Evolutionary conservation across 2,113 vertebrate species (phyloP).

Genomic region (Antechinus flavipes): DNA sequence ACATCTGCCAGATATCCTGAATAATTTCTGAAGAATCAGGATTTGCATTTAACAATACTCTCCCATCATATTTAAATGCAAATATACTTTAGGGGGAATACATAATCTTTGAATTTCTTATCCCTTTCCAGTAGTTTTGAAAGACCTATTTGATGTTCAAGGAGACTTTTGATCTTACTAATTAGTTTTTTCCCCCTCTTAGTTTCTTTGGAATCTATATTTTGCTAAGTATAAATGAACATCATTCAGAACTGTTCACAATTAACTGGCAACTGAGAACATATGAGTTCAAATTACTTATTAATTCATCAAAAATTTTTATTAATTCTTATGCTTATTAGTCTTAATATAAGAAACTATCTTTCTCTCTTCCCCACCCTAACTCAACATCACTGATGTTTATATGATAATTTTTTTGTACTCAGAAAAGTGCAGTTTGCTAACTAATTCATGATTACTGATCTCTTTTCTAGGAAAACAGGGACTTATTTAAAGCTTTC

Average conservation of each 20-base stretch:
- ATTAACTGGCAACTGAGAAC: slow-evolving; percentile 45
- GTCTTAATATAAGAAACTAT: slow-evolving; percentile 53
- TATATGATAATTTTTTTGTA: slow-evolving; percentile 47
- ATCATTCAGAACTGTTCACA: neutral
- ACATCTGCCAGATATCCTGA: slow-evolving; percentile 21
- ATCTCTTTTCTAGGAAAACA: slow-evolving; percentile 29
- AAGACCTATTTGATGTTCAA: slow-evolving; percentile 50
- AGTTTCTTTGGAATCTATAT: slow-evolving; percentile 27
- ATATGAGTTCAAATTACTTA: slow-evolving; percentile 36
- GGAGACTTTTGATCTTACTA: slow-evolving; percentile 18
- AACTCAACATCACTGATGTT: slow-evolving; percentile 17
- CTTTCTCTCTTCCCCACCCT: neutral
- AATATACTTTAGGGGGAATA: slow-evolving; percentile 52
- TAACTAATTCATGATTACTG: slow-evolving; percentile 44
- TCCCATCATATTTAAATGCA: slow-evolving; percentile 38
- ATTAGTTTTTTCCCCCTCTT: slow-evolving; percentile 55
- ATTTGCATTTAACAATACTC: slow-evolving; percentile 56
- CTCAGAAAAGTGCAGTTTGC: slow-evolving; percentile 51
- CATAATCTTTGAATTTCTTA: slow-evolving; percentile 43
- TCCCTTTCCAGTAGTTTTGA: slow-evolving; percentile 38
- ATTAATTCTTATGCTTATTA: neutral
- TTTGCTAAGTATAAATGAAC: slow-evolving; percentile 42
- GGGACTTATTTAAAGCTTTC: slow-evolving; percentile 59
- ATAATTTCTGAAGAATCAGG: slow-evolving; percentile 33
- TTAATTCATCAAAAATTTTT: slow-evolving; percentile 57